Evolutionary conservation across 2,888 invertebrate genomes (phyloP).

Genomic region (Ophion ventricosus): DNA sequence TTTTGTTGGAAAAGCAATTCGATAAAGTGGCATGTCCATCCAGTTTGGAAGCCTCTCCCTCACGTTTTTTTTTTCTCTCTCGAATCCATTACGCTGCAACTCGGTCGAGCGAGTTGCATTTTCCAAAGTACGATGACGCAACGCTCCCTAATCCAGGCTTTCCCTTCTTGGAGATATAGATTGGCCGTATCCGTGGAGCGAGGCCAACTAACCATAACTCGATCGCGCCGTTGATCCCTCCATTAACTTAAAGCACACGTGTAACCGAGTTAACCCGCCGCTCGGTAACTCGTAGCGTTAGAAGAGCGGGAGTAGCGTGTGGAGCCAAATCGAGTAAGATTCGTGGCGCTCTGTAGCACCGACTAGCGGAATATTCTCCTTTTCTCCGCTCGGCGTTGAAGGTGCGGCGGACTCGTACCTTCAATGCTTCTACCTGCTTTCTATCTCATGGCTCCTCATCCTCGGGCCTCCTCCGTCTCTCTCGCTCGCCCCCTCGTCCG

Average conservation of each 20-base stretch:
- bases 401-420: constrained; percentile 34
- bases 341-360: constrained; percentile 4
- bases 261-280: constrained; percentile 67
- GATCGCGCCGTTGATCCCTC: constrained; percentile 72
- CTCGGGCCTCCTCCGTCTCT: constrained; percentile 1
- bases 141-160: constrained; percentile 25
- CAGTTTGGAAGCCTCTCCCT: too few relatives aligned
- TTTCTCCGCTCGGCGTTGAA: constrained; percentile 28
- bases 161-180: constrained; percentile 64
- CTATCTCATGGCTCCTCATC: too few relatives aligned
- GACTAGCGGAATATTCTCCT: constrained; percentile 18
- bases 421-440: constrained; percentile 36
- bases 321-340: constrained; percentile 45
- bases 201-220: constrained; percentile 72
- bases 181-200: constrained; percentile 68
- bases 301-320: constrained; percentile 12
- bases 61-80: too few relatives aligned
- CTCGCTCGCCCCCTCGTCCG: constrained; percentile 11
- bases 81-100: too few relatives aligned
- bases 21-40: too few relatives aligned
- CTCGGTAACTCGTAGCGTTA: constrained; percentile 64
- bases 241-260: constrained; percentile 70
- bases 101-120: background rate
- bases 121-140: constrained; percentile 7
- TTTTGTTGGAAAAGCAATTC: too few relatives aligned